Percentiles rank a stretch among this genome's conserved stretches.
Evolutionary conservation across 2,888 invertebrate species (phyloP).

Genomic region (Heliconius erato): DNA sequence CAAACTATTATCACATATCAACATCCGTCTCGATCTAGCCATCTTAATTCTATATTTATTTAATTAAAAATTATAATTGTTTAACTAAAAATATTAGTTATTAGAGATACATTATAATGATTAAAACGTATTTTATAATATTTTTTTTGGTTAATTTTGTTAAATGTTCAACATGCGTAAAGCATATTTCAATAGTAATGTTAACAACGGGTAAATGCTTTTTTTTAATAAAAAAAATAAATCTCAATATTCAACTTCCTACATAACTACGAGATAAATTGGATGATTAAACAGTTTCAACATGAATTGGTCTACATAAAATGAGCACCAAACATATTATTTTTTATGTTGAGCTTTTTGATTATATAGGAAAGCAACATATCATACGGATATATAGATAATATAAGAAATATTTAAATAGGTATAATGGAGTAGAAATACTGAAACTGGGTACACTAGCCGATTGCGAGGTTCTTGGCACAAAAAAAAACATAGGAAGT

Average conservation of each 20-base stretch:
- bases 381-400: slow-evolving; percentile 30
- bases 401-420: neutral
- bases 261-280: slow-evolving; percentile 54
- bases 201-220: slow-evolving; percentile 79
- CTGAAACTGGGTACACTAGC: slow-evolving; percentile 26
- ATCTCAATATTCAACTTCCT: slow-evolving; percentile 62
- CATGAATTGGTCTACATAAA: slow-evolving; percentile 64
- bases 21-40: slow-evolving; percentile 62
- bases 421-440: slow-evolving; percentile 11
- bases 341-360: slow-evolving; percentile 46
- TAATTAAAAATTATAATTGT: slow-evolving; percentile 35
- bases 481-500: neutral
- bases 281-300: slow-evolving; percentile 45
- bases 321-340: slow-evolving; percentile 66
- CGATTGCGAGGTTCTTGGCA: slow-evolving; percentile 12
- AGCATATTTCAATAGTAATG: slow-evolving; percentile 53
- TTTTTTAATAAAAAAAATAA: slow-evolving; percentile 77
- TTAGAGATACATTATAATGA: slow-evolving; percentile 34
- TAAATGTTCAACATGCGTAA: slow-evolving; percentile 15
- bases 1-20: slow-evolving; percentile 82
- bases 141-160: slow-evolving; percentile 32
- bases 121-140: slow-evolving; percentile 12
- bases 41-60: slow-evolving; percentile 36
- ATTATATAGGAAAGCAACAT: slow-evolving; percentile 43
- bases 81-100: slow-evolving; percentile 24